Base-by-base conservation (phyloP, 1,140 invertebrate genomes). In the Drosophila orosa region DNA sequence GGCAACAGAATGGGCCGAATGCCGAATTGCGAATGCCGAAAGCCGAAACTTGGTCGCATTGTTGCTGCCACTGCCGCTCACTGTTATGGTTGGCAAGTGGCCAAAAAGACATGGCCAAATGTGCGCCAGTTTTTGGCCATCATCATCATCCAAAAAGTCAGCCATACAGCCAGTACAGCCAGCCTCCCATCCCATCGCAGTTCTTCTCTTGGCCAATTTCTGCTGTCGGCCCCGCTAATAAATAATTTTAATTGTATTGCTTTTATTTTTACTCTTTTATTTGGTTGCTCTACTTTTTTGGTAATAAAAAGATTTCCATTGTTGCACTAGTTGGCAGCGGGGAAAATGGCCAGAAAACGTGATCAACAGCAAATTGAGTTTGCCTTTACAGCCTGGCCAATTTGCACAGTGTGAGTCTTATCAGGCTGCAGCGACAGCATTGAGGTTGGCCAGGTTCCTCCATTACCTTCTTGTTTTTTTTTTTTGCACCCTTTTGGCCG, bases 31-130 rank as follows among this genome's bases (percentile, higher is more conserved):
- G 47, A 50, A 71, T 74, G 62, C 15, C 60, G 50, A 75, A 74
- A 74, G 62, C 15, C 60, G 50, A 75, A 74, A 74, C 39, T 55
- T 74, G 71, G 72, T 74, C 59, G 62, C 56, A 71, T 57, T 57
- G 54, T 79, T 69, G 63, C 56, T 78, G 69, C 47, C 66, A 31
- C 58, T 74, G 69, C 40, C 17, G 44, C 66, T 74, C 58, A 69
- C 54, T 78, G 80, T 69, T 71, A 71, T 54, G 78, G 75, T 81
- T 86, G 83, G 83, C 83, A 86, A 72, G 31, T 76, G 80, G 83
- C 83, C 83, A 86, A 86, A 86, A 87, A 86, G 79, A 80, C 82
- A 86, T 86, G 83, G 83, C 83, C 83, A 86, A 86, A 86, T 83
- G 72, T 79, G 84, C 83, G 82, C 68, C 77, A 78, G 65, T 66